Evolutionary conservation across 2,113 vertebrate genomes (phyloP).

Genomic region (Sapajus apella): DNA sequence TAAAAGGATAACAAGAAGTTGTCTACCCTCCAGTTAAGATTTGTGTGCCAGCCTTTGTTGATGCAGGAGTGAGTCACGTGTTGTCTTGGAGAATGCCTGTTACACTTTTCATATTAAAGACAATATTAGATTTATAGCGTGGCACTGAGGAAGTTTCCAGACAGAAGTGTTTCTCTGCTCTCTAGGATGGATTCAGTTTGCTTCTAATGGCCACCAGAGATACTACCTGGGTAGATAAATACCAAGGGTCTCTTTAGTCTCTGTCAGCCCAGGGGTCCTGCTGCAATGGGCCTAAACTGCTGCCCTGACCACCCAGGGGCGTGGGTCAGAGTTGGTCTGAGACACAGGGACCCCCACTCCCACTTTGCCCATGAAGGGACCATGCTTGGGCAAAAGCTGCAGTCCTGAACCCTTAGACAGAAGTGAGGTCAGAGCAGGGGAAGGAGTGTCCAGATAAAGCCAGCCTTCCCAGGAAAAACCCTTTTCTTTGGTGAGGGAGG

Average conservation of each 20-base stretch:
- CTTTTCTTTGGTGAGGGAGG: not conserved
- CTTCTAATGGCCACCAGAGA: not conserved
- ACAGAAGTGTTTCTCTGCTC: not conserved
- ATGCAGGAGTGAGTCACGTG: not conserved
- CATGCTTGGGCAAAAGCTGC: not conserved
- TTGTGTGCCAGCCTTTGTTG: not conserved
- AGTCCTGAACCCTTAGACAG: not conserved
- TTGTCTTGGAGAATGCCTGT: not conserved
- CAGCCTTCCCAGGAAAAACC: not conserved
- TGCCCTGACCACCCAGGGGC: too few relatives aligned
- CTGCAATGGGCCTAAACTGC: not conserved
- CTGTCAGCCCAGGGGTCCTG: not conserved
- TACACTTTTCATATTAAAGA: not conserved
- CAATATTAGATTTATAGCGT: too few relatives aligned
- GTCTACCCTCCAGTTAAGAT: not conserved
- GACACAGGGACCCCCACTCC: accelerated
- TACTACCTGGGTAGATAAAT: not conserved
- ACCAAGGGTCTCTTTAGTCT: too few relatives aligned
- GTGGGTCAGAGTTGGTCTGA: not conserved
- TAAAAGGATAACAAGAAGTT: not conserved
- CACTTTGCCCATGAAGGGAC: accelerated
- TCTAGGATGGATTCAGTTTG: not conserved
- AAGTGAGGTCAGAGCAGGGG: not conserved
- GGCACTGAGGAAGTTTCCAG: too few relatives aligned
- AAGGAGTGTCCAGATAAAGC: not conserved